These are phyloP conservation scores for Chaetogeoica ovagalla DNA, from an alignment of 2,888 invertebrate species.

Conservation along the genomic window DNA sequence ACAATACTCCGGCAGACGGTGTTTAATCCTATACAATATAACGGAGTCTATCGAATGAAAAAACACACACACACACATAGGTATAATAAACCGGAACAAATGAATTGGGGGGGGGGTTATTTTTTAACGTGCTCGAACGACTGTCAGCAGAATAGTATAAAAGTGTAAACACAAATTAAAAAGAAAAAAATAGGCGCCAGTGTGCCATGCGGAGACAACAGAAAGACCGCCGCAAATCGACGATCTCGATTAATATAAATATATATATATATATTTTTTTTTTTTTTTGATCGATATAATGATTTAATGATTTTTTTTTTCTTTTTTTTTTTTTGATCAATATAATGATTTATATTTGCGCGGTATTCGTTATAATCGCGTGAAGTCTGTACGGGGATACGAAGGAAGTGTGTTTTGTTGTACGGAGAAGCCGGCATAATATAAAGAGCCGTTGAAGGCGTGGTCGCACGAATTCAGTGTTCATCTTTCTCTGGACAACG, in stretches of 20 bases:
- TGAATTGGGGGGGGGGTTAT: slow-evolving; percentile 17
- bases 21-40: slow-evolving; percentile 20
- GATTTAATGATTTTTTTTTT: too few species aligned
- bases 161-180: slow-evolving; percentile 50
- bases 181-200: slow-evolving; percentile 34
- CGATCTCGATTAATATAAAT: slow-evolving; percentile 14
- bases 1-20: too few species aligned
- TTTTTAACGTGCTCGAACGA: slow-evolving; percentile 3
- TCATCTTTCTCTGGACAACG: slow-evolving; percentile 14
- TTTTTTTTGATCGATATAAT: slow-evolving; percentile 1
- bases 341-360: too few species aligned
- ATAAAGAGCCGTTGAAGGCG: neutral
- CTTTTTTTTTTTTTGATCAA: too few species aligned
- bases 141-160: neutral
- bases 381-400: too few species aligned
- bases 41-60: slow-evolving; percentile 3
- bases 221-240: slow-evolving; percentile 43
- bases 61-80: neutral
- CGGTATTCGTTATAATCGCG: too few species aligned
- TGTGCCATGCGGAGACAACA: slow-evolving; percentile 3
- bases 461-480: neutral
- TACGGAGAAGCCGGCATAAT: slow-evolving; percentile 7
- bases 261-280: neutral
- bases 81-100: slow-evolving; percentile 50
- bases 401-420: too few species aligned